Evolutionary conservation across 2,113 vertebrate species (phyloP).

Genomic region (Grallaria varia): DNA sequence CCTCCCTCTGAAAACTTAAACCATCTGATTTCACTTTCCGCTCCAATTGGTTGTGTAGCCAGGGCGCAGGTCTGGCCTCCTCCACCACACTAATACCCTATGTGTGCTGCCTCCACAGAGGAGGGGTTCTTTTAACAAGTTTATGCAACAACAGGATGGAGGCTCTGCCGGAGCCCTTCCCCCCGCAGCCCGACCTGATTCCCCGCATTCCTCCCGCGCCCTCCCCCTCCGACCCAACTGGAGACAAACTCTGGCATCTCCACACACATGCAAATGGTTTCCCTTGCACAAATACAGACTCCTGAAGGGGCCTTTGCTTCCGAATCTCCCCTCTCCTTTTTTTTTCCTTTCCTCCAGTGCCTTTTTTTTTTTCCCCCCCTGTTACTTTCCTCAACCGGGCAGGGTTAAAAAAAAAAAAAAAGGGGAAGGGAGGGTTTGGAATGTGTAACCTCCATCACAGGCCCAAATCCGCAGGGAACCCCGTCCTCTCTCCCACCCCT

Average conservation of each 20-base stretch:
- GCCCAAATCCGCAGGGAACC: constrained; percentile 17
- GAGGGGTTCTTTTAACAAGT: constrained; percentile 75
- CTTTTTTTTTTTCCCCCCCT: neutral
- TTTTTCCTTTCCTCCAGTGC: neutral
- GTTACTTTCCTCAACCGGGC: constrained; percentile 32
- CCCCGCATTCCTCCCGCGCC: constrained; percentile 84
- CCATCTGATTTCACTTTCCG: constrained; percentile 69
- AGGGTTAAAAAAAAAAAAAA: neutral
- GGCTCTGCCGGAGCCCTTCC: constrained; percentile 71
- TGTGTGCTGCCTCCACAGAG: constrained; percentile 65
- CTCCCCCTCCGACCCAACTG: constrained; percentile 70
- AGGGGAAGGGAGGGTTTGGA: constrained; percentile 54
- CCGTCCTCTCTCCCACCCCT: neutral
- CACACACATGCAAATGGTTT: constrained; percentile 73
- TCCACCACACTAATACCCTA: constrained; percentile 52
- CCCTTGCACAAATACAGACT: constrained; percentile 69
- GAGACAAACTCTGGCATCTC: constrained; percentile 81
- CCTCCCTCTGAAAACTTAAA: constrained; percentile 61
- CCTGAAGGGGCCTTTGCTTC: constrained; percentile 68
- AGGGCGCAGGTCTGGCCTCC: constrained; percentile 55
- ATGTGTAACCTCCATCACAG: constrained; percentile 51
- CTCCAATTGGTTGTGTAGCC: constrained; percentile 62
- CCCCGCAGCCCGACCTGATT: constrained; percentile 80
- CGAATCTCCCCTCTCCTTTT: neutral
- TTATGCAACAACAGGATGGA: constrained; percentile 75